Conservation (phyloP, 2,113 vertebrate species). For the Talpa occidentalis region DNA sequence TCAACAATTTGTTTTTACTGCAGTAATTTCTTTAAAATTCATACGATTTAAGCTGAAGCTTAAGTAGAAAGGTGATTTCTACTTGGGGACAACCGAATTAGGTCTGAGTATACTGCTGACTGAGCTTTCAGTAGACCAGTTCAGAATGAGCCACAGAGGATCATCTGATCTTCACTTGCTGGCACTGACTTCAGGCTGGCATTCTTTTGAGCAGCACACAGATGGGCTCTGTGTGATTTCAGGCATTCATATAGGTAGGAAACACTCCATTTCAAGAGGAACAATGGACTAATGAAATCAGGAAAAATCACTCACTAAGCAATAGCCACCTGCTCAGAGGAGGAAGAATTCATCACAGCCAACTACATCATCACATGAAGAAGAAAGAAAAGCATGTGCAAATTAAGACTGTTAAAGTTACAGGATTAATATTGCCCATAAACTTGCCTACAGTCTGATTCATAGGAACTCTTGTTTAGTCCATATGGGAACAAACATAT, state of each 20-base stretch:
- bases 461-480: neutral
- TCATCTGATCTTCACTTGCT: neutral
- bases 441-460: neutral
- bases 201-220: neutral
- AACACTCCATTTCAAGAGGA: neutral
- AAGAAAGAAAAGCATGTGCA: neutral
- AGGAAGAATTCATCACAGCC: neutral
- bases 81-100: neutral
- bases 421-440: neutral
- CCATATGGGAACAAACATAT: neutral
- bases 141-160: neutral
- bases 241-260: neutral
- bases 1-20: neutral
- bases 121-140: neutral
- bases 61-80: constrained; percentile 25
- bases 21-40: constrained; percentile 29
- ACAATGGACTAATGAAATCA: neutral
- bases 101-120: neutral
- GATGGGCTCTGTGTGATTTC: neutral
- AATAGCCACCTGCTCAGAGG: neutral
- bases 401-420: neutral
- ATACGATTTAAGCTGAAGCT: neutral
- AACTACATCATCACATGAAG: neutral
- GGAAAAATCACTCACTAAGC: neutral
- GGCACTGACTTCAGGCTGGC: neutral